phyloP scores from a whole-genome alignment of 2,888 invertebrate species.

The Rhopalosiphum nymphaeae region DNA sequence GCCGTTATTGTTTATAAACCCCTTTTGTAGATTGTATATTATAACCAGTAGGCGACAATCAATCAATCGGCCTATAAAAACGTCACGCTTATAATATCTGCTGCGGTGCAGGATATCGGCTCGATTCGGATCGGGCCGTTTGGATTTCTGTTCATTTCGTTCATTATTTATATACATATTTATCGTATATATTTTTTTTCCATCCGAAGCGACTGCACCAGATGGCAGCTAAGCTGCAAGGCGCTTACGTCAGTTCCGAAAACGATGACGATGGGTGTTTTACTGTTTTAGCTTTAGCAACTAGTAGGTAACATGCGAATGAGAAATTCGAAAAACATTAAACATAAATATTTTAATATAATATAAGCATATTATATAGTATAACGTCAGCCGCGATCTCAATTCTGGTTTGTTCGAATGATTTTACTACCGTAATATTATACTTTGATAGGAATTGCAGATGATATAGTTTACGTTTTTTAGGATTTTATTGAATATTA shows the following conservation, averaged over 20 bases:
- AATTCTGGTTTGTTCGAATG: not conserved
- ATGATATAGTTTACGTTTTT: not conserved
- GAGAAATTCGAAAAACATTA: not conserved
- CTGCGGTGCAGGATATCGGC: not conserved
- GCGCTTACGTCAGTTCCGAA: not conserved
- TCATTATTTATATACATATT: not conserved
- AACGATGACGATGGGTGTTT: not conserved
- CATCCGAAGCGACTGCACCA: not conserved
- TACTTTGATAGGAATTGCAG: not conserved
- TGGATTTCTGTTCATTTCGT: not conserved
- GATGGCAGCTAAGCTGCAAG: not conserved
- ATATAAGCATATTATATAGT: not conserved
- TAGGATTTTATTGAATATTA: not conserved
- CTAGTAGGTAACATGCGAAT: not conserved
- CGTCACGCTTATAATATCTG: slow-evolving; percentile 25
- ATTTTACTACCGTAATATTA: not conserved
- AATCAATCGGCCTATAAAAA: slow-evolving; percentile 51
- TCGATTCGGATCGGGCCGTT: not conserved
- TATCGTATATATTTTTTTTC: not conserved
- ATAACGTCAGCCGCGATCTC: not conserved
- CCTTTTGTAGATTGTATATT: not conserved
- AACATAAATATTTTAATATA: not conserved
- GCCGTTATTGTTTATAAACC: slow-evolving; percentile 26
- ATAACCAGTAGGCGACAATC: slow-evolving; percentile 31
- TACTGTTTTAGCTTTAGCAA: not conserved